Evolutionary conservation across 2,888 invertebrate species (phyloP).

Genomic region (Diabrotica balteata): DNA sequence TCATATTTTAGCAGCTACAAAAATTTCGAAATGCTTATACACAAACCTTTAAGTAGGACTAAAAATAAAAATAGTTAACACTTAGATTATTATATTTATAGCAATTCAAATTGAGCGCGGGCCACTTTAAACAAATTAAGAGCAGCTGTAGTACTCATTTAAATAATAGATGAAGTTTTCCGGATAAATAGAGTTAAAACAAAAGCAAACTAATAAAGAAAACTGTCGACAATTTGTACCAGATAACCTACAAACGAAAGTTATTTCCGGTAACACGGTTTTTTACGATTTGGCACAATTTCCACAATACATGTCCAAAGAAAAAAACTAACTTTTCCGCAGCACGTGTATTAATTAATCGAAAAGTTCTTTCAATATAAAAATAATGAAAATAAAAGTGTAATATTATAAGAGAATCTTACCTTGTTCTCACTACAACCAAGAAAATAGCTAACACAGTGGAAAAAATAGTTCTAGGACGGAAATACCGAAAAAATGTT

Average conservation of each 20-base stretch:
- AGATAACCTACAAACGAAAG: slow-evolving; percentile 20
- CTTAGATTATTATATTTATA: background rate
- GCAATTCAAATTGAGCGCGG: background rate
- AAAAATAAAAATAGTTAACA: background rate
- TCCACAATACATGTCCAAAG: slow-evolving; percentile 9
- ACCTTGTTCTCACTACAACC: background rate
- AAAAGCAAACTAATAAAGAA: slow-evolving; percentile 1
- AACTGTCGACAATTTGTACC: slow-evolving; percentile 2
- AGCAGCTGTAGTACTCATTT: background rate
- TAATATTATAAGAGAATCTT: background rate
- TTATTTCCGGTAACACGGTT: slow-evolving; percentile 25
- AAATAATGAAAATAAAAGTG: background rate
- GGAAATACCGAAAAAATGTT: slow-evolving; percentile 3
- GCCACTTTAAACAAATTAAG: background rate
- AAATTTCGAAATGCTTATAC: too few relatives aligned
- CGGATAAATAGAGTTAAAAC: slow-evolving; percentile 1
- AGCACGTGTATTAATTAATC: slow-evolving; percentile 8
- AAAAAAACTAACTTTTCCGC: slow-evolving; percentile 4
- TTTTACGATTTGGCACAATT: slow-evolving; percentile 23
- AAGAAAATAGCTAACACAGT: background rate
- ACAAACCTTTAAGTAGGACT: too few relatives aligned
- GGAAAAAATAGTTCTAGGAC: slow-evolving; percentile 4
- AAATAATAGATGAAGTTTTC: background rate
- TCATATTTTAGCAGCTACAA: too few relatives aligned
- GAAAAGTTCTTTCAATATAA: too few relatives aligned